A percentile compares a stretch with the other conserved stretches of the same genome.
Evolutionary conservation across 2,888 invertebrate species (phyloP).

Genomic region (Leptinotarsa tumamoca): DNA sequence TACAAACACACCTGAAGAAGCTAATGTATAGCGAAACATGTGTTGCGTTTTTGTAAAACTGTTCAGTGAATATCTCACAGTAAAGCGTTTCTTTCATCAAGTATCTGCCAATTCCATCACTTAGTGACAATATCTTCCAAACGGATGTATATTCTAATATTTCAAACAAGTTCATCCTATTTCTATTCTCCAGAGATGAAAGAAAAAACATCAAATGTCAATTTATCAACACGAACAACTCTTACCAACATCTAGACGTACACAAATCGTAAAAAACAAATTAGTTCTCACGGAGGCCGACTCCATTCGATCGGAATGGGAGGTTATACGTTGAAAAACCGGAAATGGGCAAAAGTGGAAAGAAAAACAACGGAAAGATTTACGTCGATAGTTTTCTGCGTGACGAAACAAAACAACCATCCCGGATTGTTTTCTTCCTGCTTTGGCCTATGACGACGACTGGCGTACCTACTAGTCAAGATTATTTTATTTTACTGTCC

Average conservation of each 20-base stretch:
- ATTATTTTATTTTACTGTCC: not conserved
- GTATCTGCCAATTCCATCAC: too few relatives aligned
- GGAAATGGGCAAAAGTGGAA: constrained; percentile 22
- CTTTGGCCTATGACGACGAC: not conserved
- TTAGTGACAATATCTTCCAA: constrained; percentile 55
- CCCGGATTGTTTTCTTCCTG: constrained; percentile 8
- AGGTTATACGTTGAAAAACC: constrained; percentile 12
- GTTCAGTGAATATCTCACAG: too few relatives aligned
- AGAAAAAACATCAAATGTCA: constrained; percentile 13
- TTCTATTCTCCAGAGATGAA: not conserved
- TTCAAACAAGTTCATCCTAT: not conserved
- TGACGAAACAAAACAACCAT: constrained; percentile 24
- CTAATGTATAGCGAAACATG: too few relatives aligned
- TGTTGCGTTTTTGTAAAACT: too few relatives aligned
- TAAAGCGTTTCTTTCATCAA: too few relatives aligned
- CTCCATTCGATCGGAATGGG: constrained; percentile 23
- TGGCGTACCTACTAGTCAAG: not conserved
- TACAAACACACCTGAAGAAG: too few relatives aligned
- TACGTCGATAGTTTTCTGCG: constrained; percentile 27
- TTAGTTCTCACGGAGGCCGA: constrained; percentile 21
- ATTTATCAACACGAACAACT: constrained; percentile 12
- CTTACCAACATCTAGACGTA: constrained; percentile 11
- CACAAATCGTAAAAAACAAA: constrained; percentile 25
- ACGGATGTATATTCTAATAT: constrained; percentile 43
- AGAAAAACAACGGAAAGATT: constrained; percentile 29